Conservation (phyloP, 2,113 vertebrate species). For the Condylura cristata region DNA sequence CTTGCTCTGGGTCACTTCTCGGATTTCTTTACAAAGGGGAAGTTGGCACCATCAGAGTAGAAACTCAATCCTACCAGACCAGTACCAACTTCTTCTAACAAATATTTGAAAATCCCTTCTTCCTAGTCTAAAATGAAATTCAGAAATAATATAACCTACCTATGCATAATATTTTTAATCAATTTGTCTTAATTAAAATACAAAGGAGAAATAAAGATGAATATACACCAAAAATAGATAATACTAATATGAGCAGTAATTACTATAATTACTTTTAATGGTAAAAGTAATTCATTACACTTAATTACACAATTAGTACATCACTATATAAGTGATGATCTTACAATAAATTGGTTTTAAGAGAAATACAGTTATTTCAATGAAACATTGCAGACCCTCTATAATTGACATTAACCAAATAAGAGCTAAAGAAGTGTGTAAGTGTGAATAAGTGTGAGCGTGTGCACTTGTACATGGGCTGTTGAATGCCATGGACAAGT, state of each 20-base stretch:
- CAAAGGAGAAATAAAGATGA: conserved; percentile 3
- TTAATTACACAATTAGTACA: not conserved
- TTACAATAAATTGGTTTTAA: not conserved
- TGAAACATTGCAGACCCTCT: not conserved
- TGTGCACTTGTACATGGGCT: not conserved
- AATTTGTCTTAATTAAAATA: not conserved
- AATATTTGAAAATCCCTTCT: not conserved
- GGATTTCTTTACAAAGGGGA: not conserved
- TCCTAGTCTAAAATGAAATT: conserved; percentile 6
- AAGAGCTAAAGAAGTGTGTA: not conserved
- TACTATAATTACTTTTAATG: not conserved
- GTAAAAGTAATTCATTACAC: not conserved
- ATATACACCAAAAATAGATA: conserved; percentile 1
- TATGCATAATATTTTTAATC: not conserved
- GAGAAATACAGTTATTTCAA: conserved; percentile 1
- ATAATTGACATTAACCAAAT: conserved; percentile 12
- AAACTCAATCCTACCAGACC: not conserved
- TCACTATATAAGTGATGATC: not conserved
- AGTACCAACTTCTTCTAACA: not conserved
- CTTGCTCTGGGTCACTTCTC: not conserved
- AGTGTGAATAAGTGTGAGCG: not conserved
- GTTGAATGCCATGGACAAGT: not conserved
- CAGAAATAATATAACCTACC: not conserved
- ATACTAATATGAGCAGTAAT: not conserved
- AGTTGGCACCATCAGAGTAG: not conserved